Evolutionary conservation across 2,797 vertebrate species (phyloP).

Genomic region (Ptychadena robeensis): DNA sequence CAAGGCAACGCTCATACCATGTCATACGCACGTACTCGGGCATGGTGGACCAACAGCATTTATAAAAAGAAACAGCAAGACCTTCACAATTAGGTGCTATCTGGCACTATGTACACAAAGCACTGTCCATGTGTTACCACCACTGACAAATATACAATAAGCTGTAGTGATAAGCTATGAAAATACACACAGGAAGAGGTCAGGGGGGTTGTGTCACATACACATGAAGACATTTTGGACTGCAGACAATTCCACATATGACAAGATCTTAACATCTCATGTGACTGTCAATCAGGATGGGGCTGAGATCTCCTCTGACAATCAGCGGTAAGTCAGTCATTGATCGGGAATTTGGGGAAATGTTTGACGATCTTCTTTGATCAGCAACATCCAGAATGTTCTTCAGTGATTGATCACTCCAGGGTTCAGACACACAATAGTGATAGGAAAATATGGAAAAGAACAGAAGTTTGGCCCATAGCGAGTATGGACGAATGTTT

Average conservation of each 20-base stretch:
- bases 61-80: constrained; percentile 10
- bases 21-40: constrained; percentile 10
- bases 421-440: neutral
- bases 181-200: neutral
- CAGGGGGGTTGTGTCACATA: neutral
- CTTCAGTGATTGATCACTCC: neutral
- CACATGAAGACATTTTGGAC: neutral
- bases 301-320: neutral
- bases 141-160: constrained; percentile 5
- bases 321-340: neutral
- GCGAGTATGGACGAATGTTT: neutral
- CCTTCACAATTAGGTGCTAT: neutral
- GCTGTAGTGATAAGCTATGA: constrained; percentile 30
- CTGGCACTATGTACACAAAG: constrained; percentile 34
- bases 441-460: neutral
- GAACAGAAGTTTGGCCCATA: neutral
- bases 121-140: constrained; percentile 11
- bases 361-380: neutral
- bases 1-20: constrained; percentile 33
- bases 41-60: constrained; percentile 5
- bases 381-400: neutral
- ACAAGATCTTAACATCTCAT: neutral
- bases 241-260: neutral
- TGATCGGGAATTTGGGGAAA: too few species aligned
- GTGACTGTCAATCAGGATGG: neutral